A percentile compares a stretch with the other conserved stretches of the same genome.
Conservation (phyloP, 2,797 vertebrate genomes). For the Syndactyla subalaris region DNA sequence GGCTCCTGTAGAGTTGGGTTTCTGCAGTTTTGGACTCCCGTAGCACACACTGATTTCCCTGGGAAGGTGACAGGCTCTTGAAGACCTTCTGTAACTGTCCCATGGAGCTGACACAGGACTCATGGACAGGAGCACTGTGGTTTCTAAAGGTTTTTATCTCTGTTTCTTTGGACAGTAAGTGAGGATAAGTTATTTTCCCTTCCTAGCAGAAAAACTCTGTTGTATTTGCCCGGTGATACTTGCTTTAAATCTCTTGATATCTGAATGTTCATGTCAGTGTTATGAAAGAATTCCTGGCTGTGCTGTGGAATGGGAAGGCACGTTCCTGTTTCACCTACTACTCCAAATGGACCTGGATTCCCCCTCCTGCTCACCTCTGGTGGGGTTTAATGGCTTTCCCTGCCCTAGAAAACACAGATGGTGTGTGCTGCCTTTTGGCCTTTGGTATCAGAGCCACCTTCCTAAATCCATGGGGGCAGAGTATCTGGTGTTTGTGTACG, state of each 20-base stretch:
- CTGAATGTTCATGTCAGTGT: not conserved
- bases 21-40: not conserved
- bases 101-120: not conserved
- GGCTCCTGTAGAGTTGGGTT: not conserved
- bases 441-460: not conserved
- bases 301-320: not conserved
- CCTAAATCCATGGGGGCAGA: not conserved
- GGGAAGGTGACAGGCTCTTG: not conserved
- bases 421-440: not conserved
- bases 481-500: not conserved
- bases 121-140: fast-evolving
- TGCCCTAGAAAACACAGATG: not conserved
- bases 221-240: not conserved
- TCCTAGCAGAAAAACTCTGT: not conserved
- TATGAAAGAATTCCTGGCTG: not conserved
- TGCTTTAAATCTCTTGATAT: not conserved
- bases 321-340: not conserved
- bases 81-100: not conserved
- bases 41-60: not conserved
- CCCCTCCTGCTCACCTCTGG: not conserved
- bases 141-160: not conserved
- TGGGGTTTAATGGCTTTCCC: not conserved
- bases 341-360: not conserved
- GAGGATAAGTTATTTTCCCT: not conserved
- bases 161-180: not conserved